Evolutionary conservation across 1,140 invertebrate genomes (phyloP).

Genomic region (Antheraea pernyi): DNA sequence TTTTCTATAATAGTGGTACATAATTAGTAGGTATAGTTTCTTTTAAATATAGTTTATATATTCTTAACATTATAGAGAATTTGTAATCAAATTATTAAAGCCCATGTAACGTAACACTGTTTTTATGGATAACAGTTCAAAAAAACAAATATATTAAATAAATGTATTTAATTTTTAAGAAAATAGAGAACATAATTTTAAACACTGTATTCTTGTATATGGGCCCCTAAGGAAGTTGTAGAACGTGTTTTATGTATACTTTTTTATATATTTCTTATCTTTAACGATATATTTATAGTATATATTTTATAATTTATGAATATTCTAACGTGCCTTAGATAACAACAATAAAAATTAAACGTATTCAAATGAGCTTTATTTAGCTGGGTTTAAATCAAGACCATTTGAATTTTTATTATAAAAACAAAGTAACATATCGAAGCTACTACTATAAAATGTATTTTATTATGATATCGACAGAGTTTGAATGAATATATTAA

Average conservation of each 20-base stretch:
- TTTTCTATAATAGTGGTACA: slow-evolving; percentile 76
- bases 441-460: slow-evolving; percentile 15
- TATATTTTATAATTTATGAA: slow-evolving; percentile 36
- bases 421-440: not conserved
- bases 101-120: not conserved
- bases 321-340: slow-evolving; percentile 28
- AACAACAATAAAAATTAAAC: slow-evolving; percentile 14
- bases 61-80: slow-evolving; percentile 9
- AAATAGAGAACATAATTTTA: slow-evolving; percentile 56
- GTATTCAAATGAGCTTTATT: slow-evolving; percentile 59
- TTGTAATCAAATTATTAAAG: not conserved
- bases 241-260: slow-evolving; percentile 38
- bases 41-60: slow-evolving; percentile 29
- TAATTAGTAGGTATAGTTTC: slow-evolving; percentile 65
- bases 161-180: slow-evolving; percentile 40
- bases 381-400: slow-evolving; percentile 66
- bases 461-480: no score
- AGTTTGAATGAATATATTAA: no score
- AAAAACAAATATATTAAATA: slow-evolving; percentile 1
- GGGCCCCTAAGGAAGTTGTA: slow-evolving; percentile 52
- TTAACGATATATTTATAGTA: slow-evolving; percentile 49
- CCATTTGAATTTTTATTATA: slow-evolving; percentile 41
- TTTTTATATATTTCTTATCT: slow-evolving; percentile 44
- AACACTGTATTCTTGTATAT: slow-evolving; percentile 32
- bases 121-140: not conserved